Base-by-base conservation (phyloP, 2,888 invertebrate genomes). In the Drosophila kambysellisi region DNA sequence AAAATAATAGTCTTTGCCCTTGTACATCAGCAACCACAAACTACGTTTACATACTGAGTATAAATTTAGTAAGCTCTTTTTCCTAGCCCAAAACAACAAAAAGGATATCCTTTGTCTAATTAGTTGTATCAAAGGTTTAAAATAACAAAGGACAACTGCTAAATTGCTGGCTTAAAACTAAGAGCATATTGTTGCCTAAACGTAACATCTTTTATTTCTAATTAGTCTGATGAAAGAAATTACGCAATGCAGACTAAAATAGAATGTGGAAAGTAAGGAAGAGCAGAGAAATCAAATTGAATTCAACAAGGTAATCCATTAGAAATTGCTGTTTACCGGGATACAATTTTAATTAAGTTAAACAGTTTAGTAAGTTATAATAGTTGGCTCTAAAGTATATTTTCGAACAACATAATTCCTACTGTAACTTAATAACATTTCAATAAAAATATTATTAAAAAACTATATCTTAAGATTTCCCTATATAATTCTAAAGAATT, bases 111-210 rank as follows among this genome's bases (percentile, higher is more conserved):
- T 32, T 62, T 56, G 62, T 63, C 65, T 70, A 78, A 81, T 86
- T 78, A 86, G 83, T 67, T 51, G 60, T 69, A 66, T 51, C 65
- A 41, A 67, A 33, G 62, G 25, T 62, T 67, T 63, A 69, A 62
- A 78, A 70, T 60, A 78, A 68, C 54, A 64, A 59, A 66, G 70
- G 29, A 52, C 48, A 48, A 43, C 29, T 54, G 65, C 17, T 59
- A 63, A 64, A 52, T 74, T 56, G 50, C 41, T 54, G 56, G 58
- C 66, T 64, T 74, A 48, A 57, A 72, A 74, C 84, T 76, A 74
- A 62, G 67, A 69, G 66, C 56, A 68, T 76, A 25, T 51, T 65
- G 39, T 66, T 64, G 53, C 46, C 30, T 33, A 63, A 74, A 58
- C 52, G 43, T 56, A 61, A 74, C 64, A 30, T 29, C 54, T 59